Base-by-base conservation (phyloP, 2,888 invertebrate species). In the Acronicta psi region DNA sequence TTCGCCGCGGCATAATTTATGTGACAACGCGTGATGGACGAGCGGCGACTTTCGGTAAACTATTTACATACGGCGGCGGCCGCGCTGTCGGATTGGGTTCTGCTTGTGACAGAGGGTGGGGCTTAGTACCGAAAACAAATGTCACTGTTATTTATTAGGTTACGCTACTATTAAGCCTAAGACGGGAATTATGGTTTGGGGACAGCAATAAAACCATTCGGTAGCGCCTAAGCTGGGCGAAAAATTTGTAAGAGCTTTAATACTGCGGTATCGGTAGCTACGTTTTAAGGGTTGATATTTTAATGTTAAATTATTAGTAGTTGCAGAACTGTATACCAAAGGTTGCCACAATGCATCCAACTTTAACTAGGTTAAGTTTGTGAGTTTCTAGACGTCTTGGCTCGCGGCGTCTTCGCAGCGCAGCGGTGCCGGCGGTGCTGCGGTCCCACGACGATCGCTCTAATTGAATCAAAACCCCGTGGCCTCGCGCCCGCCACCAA, bases 1-100 rank as follows among this genome's bases (percentile, higher is more conserved):
- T 93, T 93, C 93, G 93, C 93, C 93, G 93, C 93, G 92, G 94
- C 92, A 94, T 94, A 94, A 94, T 94, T 94, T 94, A 94, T 94
- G 94, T 93, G 94, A 94, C 94, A 93, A 92, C 93, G 91, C 90
- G 91, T 93, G 93, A 93, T 93, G 93, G 93, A 93, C 93, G 93
- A 92, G 92, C 93, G 94, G 92, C 90, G 92, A 93, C 93, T 94
- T 93, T 93, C 87, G 93, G 93, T 92, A 92, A 93, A 94, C 94
- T 94, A 94, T 94, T 94, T 94, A 94, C 94, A 94, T 94, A 93
- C 91, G 92, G 87, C 88, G 88, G 88, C 87, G 86, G 91, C 83
- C 89, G 87, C 87, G 91, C 90, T 89, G 92, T 89, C 90, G 93
- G 93, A 93, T 93, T 93, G 93, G 93, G 92, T 90, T 92, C 91